Evolutionary conservation across 2,113 vertebrate species (phyloP).

Genomic region (Arenaria interpres): DNA sequence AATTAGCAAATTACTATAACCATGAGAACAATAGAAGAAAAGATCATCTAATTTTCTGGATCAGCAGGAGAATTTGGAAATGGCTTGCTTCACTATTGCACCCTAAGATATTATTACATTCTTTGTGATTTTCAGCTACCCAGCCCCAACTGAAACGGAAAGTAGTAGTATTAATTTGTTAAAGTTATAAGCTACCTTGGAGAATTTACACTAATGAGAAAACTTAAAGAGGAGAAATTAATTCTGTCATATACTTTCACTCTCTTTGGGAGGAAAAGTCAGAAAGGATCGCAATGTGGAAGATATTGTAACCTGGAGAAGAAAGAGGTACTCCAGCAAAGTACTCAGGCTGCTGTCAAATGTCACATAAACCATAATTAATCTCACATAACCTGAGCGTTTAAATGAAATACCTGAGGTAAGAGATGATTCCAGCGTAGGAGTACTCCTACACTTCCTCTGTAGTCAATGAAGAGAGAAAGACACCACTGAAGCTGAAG

Average conservation of each 20-base stretch:
- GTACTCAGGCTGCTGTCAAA: neutral
- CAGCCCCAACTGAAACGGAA: neutral
- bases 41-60: slow-evolving; percentile 16
- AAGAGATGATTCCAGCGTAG: slow-evolving; percentile 10
- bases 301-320: neutral
- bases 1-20: slow-evolving; percentile 28
- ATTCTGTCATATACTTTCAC: neutral
- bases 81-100: neutral
- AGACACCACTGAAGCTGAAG: slow-evolving; percentile 13
- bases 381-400: slow-evolving; percentile 15
- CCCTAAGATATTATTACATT: neutral
- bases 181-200: neutral
- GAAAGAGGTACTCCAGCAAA: neutral
- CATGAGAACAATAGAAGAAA: neutral
- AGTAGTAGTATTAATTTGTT: neutral
- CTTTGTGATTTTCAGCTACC: neutral
- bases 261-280: neutral
- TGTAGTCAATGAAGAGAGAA: slow-evolving; percentile 59
- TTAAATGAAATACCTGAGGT: slow-evolving; percentile 29
- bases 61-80: neutral
- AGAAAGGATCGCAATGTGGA: neutral
- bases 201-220: neutral
- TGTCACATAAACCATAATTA: slow-evolving; percentile 37
- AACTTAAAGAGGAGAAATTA: neutral
- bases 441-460: slow-evolving; percentile 23